Evolutionary conservation across 2,888 invertebrate species (phyloP), one percentile per base, ranked within the genome.

Genomic region (Tetragonisca angustula): DNA sequence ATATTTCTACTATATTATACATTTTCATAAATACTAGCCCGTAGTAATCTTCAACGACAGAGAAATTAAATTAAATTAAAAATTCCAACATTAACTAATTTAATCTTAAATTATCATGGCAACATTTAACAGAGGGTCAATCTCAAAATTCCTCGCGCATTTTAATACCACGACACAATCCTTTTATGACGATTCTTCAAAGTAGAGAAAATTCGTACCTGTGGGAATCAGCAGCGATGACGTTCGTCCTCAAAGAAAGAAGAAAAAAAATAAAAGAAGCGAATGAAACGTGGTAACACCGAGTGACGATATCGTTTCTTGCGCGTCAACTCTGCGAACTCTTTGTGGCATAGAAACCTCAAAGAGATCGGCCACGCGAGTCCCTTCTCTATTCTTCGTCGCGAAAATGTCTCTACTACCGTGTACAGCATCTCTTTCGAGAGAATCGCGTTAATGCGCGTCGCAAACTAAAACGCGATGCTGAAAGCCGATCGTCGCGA

Each of bases 401-500:
- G 73, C 59, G 52, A 61, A 75, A 80, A 74, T 76, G 67, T 78
- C 78, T 84, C 71, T 69, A 9, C 61, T 64, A 56, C 24, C 9
- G 43, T 36, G 76, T 85, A n/a, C 4, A 73, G 19, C 73, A 68
- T 88, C 84, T 82, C 86, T 88, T 84, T 82, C 81, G 59, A 76
- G 75, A 56, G 77, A 62, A 68, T 80, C 88, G 75, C 84, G 83
- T 71, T 76, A 81, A 65, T 19, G 62, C 83, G n/a, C 83, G 71
- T 52, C 74, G 74, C 76, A 32, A 64, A 81, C 79, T 79, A 56
- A 56, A 52, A 62, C 83, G 72, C 67, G 71, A 49, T 43, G 87
- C 89, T 87, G 89, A 89, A 70, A 89, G 81, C 81, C 78, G 89
- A 78, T 79, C 81, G 70, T 79, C 74, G 80, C 83, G 87, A 87